A percentile compares a stretch with the other conserved stretches of the same genome.
Evolutionary conservation across 2,113 vertebrate genomes (phyloP).

Genomic region (Lepus europaeus): DNA sequence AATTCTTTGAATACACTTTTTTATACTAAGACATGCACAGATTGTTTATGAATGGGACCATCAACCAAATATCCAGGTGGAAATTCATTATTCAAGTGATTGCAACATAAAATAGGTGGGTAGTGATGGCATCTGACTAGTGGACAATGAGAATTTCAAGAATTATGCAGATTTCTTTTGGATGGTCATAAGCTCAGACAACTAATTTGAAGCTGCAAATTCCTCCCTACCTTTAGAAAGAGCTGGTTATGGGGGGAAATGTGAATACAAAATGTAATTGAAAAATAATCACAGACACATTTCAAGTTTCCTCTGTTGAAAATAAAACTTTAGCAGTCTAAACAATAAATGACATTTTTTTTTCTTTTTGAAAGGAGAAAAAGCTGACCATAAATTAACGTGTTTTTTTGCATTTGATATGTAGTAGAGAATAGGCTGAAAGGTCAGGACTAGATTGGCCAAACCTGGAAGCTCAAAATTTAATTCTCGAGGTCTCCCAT

Average conservation of each 20-base stretch:
- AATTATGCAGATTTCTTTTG: neutral
- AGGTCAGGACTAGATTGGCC: too few species aligned
- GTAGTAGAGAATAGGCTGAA: neutral
- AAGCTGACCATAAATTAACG: neutral
- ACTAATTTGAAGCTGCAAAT: neutral
- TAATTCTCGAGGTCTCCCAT: too few species aligned
- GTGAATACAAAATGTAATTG: neutral
- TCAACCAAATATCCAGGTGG: neutral
- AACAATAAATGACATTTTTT: neutral
- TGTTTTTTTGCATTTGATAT: slow-evolving; percentile 45
- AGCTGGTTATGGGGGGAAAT: neutral
- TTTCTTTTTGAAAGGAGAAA: slow-evolving; percentile 38
- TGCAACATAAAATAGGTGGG: neutral
- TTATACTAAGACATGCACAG: neutral
- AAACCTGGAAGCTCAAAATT: too few species aligned
- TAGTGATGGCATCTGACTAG: slow-evolving; percentile 11
- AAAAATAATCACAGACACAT: neutral
- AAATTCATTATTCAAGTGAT: slow-evolving; percentile 11
- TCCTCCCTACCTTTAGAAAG: neutral
- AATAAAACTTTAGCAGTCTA: neutral
- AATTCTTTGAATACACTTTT: neutral
- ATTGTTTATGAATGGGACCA: neutral
- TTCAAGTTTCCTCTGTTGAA: neutral
- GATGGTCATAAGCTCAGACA: neutral
- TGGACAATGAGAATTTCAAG: slow-evolving; percentile 12